Conservation (phyloP, 1,140 invertebrate genomes). For the Diorhabda elongata region DNA sequence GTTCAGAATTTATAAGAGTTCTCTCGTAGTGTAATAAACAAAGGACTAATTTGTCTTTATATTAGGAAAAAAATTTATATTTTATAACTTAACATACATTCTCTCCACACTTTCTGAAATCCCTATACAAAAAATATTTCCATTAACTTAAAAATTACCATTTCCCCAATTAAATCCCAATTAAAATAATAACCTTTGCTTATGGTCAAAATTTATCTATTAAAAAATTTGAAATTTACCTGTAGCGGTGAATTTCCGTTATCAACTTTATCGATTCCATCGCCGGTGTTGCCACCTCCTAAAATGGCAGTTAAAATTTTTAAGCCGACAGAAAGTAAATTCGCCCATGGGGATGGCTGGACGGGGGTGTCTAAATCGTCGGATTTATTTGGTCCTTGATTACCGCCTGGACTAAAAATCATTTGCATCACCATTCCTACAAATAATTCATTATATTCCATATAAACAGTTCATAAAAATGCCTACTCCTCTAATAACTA, state of each 20-base stretch:
- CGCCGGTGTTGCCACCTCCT: constrained; percentile 65
- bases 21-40: too few relatives aligned
- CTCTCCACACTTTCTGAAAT: too few relatives aligned
- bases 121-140: too few relatives aligned
- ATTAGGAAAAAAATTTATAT: too few relatives aligned
- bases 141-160: too few relatives aligned
- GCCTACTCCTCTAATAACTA: too few relatives aligned
- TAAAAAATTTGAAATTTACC: constrained; percentile 50
- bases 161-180: too few relatives aligned
- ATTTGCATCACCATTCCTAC: constrained; percentile 77
- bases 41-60: too few relatives aligned
- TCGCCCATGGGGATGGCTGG: constrained; percentile 76
- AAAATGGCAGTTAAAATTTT: constrained; percentile 79
- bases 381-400: constrained; percentile 72
- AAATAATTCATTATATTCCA: background rate
- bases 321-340: constrained; percentile 72
- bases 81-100: too few relatives aligned
- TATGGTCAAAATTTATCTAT: background rate
- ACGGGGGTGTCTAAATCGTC: constrained; percentile 65
- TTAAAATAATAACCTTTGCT: too few relatives aligned
- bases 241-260: constrained; percentile 75
- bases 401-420: constrained; percentile 64
- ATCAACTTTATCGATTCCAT: constrained; percentile 85
- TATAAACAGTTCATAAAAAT: too few relatives aligned
- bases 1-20: too few relatives aligned